phyloP scores from a whole-genome alignment of 2,113 vertebrate genomes.

The Myiopsitta monachus region DNA sequence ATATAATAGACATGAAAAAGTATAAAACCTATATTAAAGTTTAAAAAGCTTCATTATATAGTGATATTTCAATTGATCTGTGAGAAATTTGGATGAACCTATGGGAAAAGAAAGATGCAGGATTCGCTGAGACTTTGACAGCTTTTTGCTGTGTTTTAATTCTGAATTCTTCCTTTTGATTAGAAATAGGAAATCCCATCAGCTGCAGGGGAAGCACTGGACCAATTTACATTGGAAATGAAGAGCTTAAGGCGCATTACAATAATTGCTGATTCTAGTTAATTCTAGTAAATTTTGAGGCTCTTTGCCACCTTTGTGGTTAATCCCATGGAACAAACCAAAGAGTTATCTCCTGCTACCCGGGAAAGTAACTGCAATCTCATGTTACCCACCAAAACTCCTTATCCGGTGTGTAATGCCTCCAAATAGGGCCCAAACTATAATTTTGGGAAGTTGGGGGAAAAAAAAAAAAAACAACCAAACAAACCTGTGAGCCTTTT shows the following conservation, averaged over 20 bases:
- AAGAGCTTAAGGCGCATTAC: not conserved
- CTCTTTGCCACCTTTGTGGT: not conserved
- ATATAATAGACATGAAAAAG: conserved; percentile 1
- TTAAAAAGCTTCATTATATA: conserved; percentile 52
- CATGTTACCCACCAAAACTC: not conserved
- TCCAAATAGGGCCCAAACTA: not conserved
- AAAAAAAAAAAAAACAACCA: not conserved
- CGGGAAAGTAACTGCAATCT: not conserved
- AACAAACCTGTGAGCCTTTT: not conserved
- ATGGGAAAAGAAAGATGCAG: not conserved
- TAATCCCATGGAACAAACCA: not conserved
- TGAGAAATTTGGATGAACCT: conserved; percentile 27
- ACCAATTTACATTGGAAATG: not conserved
- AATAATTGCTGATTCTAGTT: not conserved
- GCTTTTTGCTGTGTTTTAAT: not conserved
- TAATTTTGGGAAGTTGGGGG: not conserved
- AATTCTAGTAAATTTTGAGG: not conserved
- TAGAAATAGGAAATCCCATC: conserved; percentile 3
- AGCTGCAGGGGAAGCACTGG: not conserved
- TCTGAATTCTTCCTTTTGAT: conserved; percentile 1
- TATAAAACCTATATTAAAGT: conserved; percentile 35
- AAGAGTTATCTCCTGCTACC: not conserved
- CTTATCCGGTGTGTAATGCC: not conserved
- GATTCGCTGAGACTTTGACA: not conserved
- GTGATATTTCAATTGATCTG: conserved; percentile 39